These are phyloP conservation scores for Cyrtorhinus lividipennis DNA, from an alignment of 1,140 invertebrate species.

Conservation along the genomic window DNA sequence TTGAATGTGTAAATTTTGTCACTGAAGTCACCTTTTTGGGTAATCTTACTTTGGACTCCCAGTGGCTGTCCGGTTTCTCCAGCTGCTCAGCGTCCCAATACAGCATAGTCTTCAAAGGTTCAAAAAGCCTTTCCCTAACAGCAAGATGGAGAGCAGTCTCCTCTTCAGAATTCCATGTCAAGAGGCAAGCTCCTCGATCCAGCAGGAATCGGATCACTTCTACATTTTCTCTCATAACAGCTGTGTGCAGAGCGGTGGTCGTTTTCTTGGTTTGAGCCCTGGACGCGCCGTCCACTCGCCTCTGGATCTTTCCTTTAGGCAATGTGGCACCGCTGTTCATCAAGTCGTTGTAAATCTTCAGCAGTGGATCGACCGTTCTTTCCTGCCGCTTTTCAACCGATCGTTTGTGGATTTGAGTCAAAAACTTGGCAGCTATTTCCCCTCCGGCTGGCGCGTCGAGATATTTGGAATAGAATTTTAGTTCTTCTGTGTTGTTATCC, in stretches of 20 bases:
- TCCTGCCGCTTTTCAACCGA: too few species aligned
- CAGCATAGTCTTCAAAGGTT: constrained; percentile 32
- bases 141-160: constrained; percentile 45
- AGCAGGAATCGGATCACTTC: constrained; percentile 31
- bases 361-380: too few species aligned
- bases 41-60: not conserved
- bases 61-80: not conserved
- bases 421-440: too few species aligned
- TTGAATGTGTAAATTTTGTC: too few species aligned
- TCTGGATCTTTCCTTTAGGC: not conserved
- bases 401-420: too few species aligned
- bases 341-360: not conserved
- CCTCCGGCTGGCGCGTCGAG: too few species aligned
- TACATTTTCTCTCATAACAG: constrained; percentile 20
- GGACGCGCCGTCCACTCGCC: not conserved
- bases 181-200: constrained; percentile 27
- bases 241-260: constrained; percentile 18
- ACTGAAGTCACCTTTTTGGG: too few species aligned
- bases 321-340: not conserved
- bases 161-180: constrained; percentile 37
- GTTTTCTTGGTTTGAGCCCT: not conserved
- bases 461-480: too few species aligned
- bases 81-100: constrained; percentile 27
- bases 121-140: constrained; percentile 32
- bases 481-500: too few species aligned